Percentiles rank a stretch among this genome's conserved stretches.
phyloP scores from a whole-genome alignment of 1,140 invertebrate species.

The Drosophila nasuta region DNA sequence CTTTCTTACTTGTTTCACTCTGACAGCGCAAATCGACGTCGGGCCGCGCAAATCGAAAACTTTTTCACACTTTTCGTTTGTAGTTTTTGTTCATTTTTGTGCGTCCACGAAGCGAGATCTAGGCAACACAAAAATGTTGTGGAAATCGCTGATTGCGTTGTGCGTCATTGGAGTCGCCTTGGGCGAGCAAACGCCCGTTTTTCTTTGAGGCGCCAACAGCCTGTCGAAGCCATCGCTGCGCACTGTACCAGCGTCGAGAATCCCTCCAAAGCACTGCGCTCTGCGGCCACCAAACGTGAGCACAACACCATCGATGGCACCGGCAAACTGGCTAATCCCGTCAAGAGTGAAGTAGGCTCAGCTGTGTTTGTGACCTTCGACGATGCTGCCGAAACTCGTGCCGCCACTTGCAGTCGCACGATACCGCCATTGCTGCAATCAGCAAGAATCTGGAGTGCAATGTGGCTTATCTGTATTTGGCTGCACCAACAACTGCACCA shows the following conservation, averaged over 20 bases:
- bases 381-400: conserved; percentile 79
- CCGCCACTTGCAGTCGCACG: conserved; percentile 85
- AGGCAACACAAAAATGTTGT: conserved; percentile 63
- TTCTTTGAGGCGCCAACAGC: conserved; percentile 80
- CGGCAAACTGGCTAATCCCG: conserved; percentile 59
- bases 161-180: conserved; percentile 79
- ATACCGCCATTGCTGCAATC: conserved; percentile 79
- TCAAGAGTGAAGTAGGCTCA: conserved; percentile 66
- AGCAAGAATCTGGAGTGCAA: conserved; percentile 71
- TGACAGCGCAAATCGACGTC: conserved; percentile 52
- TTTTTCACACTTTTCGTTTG: conserved; percentile 73
- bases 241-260: conserved; percentile 76
- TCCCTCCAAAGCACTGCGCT: conserved; percentile 70
- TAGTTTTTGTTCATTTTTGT: conserved; percentile 79
- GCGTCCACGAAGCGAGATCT: conserved; percentile 45
- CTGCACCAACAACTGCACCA: conserved; percentile 60
- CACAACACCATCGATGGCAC: conserved; percentile 64
- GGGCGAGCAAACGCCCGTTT: conserved; percentile 78
- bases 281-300: conserved; percentile 53
- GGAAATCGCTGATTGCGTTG: conserved; percentile 79
- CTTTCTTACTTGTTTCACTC: too few relatives aligned
- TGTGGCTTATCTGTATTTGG: conserved; percentile 75
- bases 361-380: conserved; percentile 84
- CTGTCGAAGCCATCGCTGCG: conserved; percentile 60
- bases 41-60: conserved; percentile 49